Evolutionary conservation across 2,113 vertebrate species (phyloP).

Genomic region (Sminthopsis crassicaudata): DNA sequence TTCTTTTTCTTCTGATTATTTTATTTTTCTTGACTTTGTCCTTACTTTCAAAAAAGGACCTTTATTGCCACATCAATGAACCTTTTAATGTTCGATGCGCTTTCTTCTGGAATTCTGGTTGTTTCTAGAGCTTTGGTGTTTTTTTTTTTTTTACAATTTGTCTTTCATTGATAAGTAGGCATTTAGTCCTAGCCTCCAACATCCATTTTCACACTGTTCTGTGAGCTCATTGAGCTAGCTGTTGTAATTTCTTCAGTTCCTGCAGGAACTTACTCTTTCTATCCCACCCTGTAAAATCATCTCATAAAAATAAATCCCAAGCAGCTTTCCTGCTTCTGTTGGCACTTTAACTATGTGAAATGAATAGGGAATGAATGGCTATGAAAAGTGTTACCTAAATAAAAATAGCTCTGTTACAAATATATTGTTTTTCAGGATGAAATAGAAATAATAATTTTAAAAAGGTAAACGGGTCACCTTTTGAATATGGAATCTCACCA

Average conservation of each 20-base stretch:
- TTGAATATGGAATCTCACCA: constrained; percentile 10
- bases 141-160: background rate
- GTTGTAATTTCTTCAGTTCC: background rate
- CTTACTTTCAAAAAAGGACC: background rate
- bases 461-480: background rate
- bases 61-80: background rate
- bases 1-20: background rate
- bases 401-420: background rate
- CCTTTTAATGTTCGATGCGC: background rate
- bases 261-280: constrained; percentile 25
- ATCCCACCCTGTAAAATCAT: background rate
- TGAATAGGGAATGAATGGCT: background rate
- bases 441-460: background rate
- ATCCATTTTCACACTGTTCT: background rate
- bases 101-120: background rate
- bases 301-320: constrained; percentile 17
- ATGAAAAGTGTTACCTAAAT: background rate
- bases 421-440: constrained; percentile 15
- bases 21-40: background rate
- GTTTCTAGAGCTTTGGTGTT: background rate
- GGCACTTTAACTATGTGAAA: constrained; percentile 20
- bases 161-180: background rate
- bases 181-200: background rate
- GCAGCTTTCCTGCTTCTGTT: background rate
- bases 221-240: background rate